Base-by-base conservation (phyloP, 1,140 invertebrate species). In the Camponotus pennsylvanicus region DNA sequence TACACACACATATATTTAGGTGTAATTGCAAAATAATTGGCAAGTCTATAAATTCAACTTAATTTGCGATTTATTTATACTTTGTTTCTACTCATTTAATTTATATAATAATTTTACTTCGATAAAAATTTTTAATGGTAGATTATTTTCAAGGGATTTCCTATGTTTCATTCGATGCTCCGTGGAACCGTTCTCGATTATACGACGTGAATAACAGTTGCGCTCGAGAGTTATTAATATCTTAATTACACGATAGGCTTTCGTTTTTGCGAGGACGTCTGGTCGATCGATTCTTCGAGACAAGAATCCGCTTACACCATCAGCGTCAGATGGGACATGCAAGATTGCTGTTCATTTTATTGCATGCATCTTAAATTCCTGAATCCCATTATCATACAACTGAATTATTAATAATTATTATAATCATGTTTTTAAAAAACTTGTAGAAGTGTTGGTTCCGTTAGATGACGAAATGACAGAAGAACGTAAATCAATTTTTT, bases 181-280 rank as follows among this genome's bases (percentile, higher is more conserved):
- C n/a, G 7, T 32, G 27, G 27, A 71, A 69, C 40, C 45, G 45
- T 69, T 80, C 64, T 52, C 64, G 76, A 70, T 86, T 80, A 61
- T 70, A 49, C 49, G 18, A 82, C 52, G 40, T 15, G 32, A 27
- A 79, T 73, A 69, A 61, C 40, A 37, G 40, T 13, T 7, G 8
- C 3, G 18, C 85, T 87, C 64, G 76, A 70, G 63, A 76, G 83
- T 87, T 91, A 92, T 92, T 91, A 92, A 91, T 91, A 92, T 90
- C 91, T 91, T 92, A 90, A 91, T 92, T 87, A 92, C 27, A 27
- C 80, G 49, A 57, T 11, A 55, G 67, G 21, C 69, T 70, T 70
- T 63, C 49, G 59, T 87, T 88, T 86, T 88, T 91, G 84, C 73
- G 73, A 71, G 78, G 87, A 55, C 84, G 90, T 91, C 90, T 92